Base-by-base conservation (phyloP, 64 coral and sea anemone species). In the Montipora capricornis region DNA sequence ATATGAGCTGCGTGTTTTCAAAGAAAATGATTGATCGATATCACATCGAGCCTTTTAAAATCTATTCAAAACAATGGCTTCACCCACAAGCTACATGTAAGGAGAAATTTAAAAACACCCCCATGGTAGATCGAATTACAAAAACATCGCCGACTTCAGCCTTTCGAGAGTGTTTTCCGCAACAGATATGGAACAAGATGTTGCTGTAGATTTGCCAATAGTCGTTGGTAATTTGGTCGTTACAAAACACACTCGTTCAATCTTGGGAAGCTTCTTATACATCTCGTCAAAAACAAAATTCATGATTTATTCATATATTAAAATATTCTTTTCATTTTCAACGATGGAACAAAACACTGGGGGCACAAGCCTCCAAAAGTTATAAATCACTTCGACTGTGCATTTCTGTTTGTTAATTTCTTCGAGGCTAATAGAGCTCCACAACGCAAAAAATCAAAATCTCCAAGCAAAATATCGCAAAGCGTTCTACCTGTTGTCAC, bases 41-140 rank as follows among this genome's bases (percentile, higher is more conserved):
- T 86, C 71, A 64, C 71, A 68, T 47, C 47, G 6, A n/a, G 11
- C 8, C 82, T 71, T 70, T 82, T 71, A 86, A 86, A 86, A 86
- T 86, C 82, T 86, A 86, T 73, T 86, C 82, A 86, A 86, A 86
- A 86, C 82, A 86, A 86, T 86, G 29, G 81, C 57, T 20, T 71
- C 20, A 86, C 24, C 64, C 64, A 86, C 82, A 86, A 86, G 82
- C 82, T 70, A 86, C 82, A 50, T 86, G 82, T 70, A 86, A 20
- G 44, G 29, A 86, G 82, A 86, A 86, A 86, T 86, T 86, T 70
- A 86, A 71, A 84, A 86, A 86, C 62, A 70, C 6, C 82, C 68
- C 82, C 82, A 86, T 73, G 82, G 9, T 10, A 86, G 64, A 86
- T 86, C 49, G 82, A 86, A 86, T 86, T 86, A 71, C 82, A 71